Conservation (phyloP, 1,140 invertebrate species). For the Melanaphis sacchari region DNA sequence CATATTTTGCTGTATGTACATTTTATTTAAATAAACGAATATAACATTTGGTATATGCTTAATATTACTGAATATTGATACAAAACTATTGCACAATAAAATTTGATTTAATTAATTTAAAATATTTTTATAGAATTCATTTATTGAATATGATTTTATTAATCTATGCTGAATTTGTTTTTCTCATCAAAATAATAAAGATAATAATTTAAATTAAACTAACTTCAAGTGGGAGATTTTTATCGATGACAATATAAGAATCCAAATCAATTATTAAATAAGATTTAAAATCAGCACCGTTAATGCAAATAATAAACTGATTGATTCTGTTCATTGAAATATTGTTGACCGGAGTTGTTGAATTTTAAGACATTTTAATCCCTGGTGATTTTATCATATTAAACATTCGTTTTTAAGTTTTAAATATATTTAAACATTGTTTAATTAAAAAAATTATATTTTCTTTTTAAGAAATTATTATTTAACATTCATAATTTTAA, state of each 20-base stretch:
- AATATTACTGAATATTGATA: neutral
- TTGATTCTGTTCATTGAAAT: constrained; percentile 1
- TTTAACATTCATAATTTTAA: neutral
- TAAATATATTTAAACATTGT: neutral
- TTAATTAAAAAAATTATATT: constrained; percentile 39
- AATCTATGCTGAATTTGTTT: constrained; percentile 13
- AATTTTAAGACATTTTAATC: constrained; percentile 47
- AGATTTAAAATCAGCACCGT: neutral
- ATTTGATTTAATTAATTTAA: neutral
- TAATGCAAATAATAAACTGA: constrained; percentile 46
- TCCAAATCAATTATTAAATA: neutral
- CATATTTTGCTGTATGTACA: neutral
- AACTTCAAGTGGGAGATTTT: neutral
- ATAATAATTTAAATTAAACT: constrained; percentile 5
- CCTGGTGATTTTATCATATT: neutral
- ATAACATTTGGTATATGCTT: neutral
- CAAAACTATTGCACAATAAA: neutral
- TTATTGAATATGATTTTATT: neutral
- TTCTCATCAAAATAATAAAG: constrained; percentile 22
- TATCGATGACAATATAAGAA: neutral
- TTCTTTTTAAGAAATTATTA: neutral
- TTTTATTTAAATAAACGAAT: neutral
- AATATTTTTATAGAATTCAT: neutral
- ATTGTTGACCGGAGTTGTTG: constrained; percentile 47
- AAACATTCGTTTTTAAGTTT: neutral